Evolutionary conservation across 2,888 invertebrate species (phyloP).

Genomic region (Micoletzkya japonica): DNA sequence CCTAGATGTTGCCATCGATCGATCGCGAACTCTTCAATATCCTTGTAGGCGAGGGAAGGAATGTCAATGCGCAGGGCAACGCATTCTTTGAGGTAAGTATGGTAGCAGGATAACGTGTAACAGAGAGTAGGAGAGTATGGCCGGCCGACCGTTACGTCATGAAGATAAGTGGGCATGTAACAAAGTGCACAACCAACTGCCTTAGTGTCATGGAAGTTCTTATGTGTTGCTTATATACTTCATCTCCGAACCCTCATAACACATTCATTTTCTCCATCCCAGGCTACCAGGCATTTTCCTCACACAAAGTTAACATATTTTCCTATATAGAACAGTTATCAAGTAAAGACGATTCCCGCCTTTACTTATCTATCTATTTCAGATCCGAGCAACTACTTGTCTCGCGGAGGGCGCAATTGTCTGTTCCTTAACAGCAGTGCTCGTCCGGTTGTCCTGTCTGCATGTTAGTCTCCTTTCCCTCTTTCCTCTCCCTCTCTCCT

Average conservation of each 20-base stretch:
- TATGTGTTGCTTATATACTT: not conserved
- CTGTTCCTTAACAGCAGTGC: conserved; percentile 11
- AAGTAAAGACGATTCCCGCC: not conserved
- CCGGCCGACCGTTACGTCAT: no score
- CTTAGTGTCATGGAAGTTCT: not conserved
- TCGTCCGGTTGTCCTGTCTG: conserved; percentile 13
- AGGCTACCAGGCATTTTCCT: not conserved
- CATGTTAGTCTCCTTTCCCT: not conserved
- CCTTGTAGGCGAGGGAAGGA: conserved; percentile 19
- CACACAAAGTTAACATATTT: not conserved
- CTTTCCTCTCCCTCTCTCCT: not conserved
- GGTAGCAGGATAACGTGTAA: no score
- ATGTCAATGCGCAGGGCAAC: conserved; percentile 25
- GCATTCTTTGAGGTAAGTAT: conserved; percentile 26
- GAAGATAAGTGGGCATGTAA: not conserved
- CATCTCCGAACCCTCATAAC: no score
- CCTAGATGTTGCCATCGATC: conserved; percentile 23
- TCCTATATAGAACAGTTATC: not conserved
- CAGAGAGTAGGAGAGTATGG: no score
- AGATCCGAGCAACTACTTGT: conserved; percentile 13
- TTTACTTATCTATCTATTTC: not conserved
- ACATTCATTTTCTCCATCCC: not conserved
- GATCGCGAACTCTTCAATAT: conserved; percentile 23
- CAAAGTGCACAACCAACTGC: not conserved
- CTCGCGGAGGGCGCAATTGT: conserved; percentile 21